These are phyloP conservation scores for Dolichallabes microphthalmus DNA, from an alignment of 2,113 vertebrate species.

Conservation along the genomic window DNA sequence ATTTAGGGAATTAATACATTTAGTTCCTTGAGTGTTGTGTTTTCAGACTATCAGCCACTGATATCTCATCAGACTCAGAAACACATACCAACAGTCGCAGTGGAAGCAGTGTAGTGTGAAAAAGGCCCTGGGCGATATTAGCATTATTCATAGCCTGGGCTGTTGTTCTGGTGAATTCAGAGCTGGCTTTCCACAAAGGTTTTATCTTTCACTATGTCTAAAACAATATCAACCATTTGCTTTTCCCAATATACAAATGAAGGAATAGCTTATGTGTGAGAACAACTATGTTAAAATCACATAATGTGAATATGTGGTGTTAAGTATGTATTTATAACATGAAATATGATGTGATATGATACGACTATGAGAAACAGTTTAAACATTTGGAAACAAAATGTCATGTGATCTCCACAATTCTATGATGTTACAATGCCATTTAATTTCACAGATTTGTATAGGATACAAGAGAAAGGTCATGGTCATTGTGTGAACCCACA, in stretches of 20 bases:
- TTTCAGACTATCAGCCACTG: constrained; percentile 4
- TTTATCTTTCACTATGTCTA: not conserved
- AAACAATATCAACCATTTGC: not conserved
- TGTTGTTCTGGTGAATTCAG: not conserved
- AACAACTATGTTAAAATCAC: not conserved
- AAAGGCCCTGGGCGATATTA: not conserved
- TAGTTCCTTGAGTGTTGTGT: not conserved
- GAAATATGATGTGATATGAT: not conserved
- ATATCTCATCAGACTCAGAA: not conserved
- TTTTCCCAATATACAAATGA: not conserved
- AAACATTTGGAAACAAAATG: not conserved
- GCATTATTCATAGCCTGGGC: not conserved
- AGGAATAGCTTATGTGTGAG: not conserved
- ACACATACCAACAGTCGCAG: not conserved
- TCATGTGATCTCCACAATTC: not conserved
- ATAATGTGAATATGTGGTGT: not conserved
- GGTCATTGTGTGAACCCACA: not conserved
- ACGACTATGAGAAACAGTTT: not conserved
- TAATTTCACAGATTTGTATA: not conserved
- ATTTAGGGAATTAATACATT: not conserved
- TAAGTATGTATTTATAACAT: too few species aligned
- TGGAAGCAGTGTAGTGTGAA: constrained; percentile 8
- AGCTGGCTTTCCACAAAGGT: not conserved
- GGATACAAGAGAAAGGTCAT: not conserved
- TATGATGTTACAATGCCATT: not conserved